Conservation (phyloP, 2,888 invertebrate genomes). For the Morpho helenor region DNA sequence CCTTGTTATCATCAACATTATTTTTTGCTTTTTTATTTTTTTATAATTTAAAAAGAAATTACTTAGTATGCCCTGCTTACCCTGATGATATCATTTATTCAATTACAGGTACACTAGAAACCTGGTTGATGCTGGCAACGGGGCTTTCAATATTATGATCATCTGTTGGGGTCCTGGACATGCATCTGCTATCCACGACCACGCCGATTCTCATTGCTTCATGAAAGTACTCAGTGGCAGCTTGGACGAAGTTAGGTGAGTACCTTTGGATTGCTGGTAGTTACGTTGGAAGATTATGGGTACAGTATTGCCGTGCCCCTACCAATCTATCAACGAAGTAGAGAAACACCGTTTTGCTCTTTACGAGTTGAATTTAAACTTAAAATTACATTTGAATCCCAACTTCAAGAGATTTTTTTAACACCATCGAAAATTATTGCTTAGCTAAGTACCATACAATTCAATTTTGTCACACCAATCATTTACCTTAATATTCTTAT, state of each 20-base stretch:
- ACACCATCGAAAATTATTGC: too few relatives aligned
- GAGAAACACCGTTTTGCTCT: too few relatives aligned
- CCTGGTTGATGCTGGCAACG: conserved; percentile 96
- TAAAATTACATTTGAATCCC: too few relatives aligned
- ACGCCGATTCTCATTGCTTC: conserved; percentile 97
- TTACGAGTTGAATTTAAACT: too few relatives aligned
- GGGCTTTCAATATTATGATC: conserved; percentile 97
- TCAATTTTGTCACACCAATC: too few relatives aligned
- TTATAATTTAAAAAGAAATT: too few relatives aligned
- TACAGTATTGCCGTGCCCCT: too few relatives aligned
- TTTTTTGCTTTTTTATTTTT: not conserved
- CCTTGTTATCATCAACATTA: not conserved
- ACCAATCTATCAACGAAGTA: too few relatives aligned
- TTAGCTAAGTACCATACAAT: too few relatives aligned
- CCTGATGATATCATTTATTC: not conserved
- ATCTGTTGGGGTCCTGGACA: conserved; percentile 99
- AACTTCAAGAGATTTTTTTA: too few relatives aligned
- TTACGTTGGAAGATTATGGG: too few relatives aligned
- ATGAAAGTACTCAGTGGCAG: conserved; percentile 95
- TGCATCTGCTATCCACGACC: conserved; percentile 97
- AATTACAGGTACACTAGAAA: conserved; percentile 90
- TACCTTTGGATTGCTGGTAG: not conserved
- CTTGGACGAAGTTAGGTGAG: conserved; percentile 85
- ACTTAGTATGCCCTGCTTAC: not conserved
- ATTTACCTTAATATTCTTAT: too few relatives aligned